Evolutionary conservation across 2,113 vertebrate species (phyloP), one percentile per base, ranked within the genome.

Genomic region (Hippocampus abdominalis): DNA sequence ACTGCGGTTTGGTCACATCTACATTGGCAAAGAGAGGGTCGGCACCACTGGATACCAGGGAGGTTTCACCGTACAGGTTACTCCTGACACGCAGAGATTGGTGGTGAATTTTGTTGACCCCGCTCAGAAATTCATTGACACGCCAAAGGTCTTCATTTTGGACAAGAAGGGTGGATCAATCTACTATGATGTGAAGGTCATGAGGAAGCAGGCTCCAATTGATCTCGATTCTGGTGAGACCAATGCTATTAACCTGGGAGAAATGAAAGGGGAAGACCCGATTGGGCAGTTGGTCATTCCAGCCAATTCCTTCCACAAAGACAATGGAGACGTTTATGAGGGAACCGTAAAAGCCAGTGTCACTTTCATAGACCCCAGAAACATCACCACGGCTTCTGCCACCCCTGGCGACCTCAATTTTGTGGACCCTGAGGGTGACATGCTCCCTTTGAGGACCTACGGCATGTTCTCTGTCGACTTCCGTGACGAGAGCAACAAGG

Each of bases 401-500:
- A 90, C 96, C 20, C 94, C 97, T 44, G 98, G 95, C 0, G 97
- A 99, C 86, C 93, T 99, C 70, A 96, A 93, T 81, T 99, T 95
- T 32, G 78, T 94, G 40, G 69, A 95, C 0, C n/a, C 89, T 0
- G 93, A 95, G 2, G 97, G 97, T 0, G 94, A 97, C 25, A 90
- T 96, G 60, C 89, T 93, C 0, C 95, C 94, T 0, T 90, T 98
- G 69, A 88, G 96, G 75, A 98, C 96, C 27, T 99, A 98, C 0
- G 97, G 97, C 25, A 98, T 98, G 96, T 98, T 99, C 44, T 93
- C 94, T 0, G 93, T 96, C 74, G 96, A 99, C 79, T 95, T 99
- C 72, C 90, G 93, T 32, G 96, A 95, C 0, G 89, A 92, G 0
- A 86, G 73, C 49, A 93, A 93, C 0, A 77, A 87, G 0, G 90